phyloP scores from a whole-genome alignment of 2,888 invertebrate genomes.

The Spicauda simplicius region DNA sequence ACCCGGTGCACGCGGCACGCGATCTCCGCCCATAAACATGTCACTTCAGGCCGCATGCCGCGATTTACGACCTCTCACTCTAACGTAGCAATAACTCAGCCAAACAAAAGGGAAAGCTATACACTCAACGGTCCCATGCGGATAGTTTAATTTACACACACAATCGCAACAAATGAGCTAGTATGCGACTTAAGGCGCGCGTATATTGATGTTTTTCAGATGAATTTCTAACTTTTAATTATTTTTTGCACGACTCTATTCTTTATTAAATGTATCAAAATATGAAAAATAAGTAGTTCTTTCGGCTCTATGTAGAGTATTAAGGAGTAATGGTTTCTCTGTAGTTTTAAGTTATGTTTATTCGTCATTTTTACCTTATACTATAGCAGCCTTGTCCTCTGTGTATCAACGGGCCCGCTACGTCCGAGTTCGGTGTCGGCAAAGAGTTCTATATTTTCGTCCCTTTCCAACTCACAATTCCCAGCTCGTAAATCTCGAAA shows the following conservation, averaged over 20 bases:
- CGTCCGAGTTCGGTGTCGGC: conserved; percentile 73
- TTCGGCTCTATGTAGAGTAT: not conserved
- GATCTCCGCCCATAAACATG: conserved; percentile 84
- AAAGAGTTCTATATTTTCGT: conserved; percentile 80
- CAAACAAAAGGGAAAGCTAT: conserved; percentile 85
- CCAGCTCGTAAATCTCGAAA: conserved; percentile 86
- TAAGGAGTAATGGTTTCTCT: not conserved
- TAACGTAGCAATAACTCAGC: conserved; percentile 80
- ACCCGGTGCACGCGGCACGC: conserved; percentile 66
- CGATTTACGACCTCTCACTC: conserved; percentile 84
- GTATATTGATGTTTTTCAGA: conserved; percentile 59
- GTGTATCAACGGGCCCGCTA: conserved; percentile 62
- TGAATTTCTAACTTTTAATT: conserved; percentile 27
- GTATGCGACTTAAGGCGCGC: conserved; percentile 68
- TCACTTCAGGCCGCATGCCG: conserved; percentile 75
- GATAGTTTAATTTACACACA: conserved; percentile 84
- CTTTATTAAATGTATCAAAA: not conserved
- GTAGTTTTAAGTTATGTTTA: conserved; percentile 19
- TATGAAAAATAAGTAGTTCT: not conserved
- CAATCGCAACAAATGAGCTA: conserved; percentile 77
- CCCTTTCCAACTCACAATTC: conserved; percentile 84
- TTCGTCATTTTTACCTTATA: conserved; percentile 58
- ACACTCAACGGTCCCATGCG: conserved; percentile 83
- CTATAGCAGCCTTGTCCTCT: conserved; percentile 70
- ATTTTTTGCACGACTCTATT: not conserved